Base-by-base conservation (phyloP, 2,888 invertebrate species). In the Meteorus colon region DNA sequence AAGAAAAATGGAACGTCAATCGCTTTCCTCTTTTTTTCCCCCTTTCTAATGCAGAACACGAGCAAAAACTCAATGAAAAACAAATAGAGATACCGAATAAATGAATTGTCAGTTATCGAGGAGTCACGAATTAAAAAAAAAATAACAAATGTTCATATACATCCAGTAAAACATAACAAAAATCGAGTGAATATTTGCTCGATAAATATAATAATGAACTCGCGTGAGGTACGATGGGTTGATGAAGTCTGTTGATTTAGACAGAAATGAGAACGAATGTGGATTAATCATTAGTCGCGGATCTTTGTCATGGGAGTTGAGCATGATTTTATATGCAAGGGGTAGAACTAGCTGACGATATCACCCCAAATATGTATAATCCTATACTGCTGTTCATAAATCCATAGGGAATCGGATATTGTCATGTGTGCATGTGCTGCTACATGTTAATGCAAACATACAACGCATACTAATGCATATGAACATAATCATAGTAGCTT, bases 251-350 rank as follows among this genome's bases (percentile, higher is more conserved):
- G 55, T 55, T 69, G 60, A 69, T 70, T 37, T 16, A 66, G 45
- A 41, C 19, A 6, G 19, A 55, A 24, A 8, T 71, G 51, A 29
- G 37, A 70, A 16, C 19, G 34, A 24, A 60, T 51, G 66, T 73
- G 59, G 59, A 70, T 74, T 71, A 75, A 74, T 73, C 66, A 41
- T 63, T 37, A 59, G 41, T 62, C 37, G 12, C 37, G 65, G 19
- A 65, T 65, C 65, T 65, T 19, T 55, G 55, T 55, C 34, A 31
- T 37, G 37, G 65, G 27, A 24, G 12, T 45, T 24, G 31, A 1
- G 14, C 45, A 14, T 29, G 69, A 34, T 69, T 51, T 69, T 69
- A 55, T 51, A 51, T 31, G 69, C 29, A 55, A 5, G 34, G 37
- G n/a, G 19, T 16, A 31, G n/a, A 31, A 55, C 51, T 31, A 31